phyloP scores from a whole-genome alignment of 2,113 vertebrate species.

The Pelvicachromis taeniatus region DNA sequence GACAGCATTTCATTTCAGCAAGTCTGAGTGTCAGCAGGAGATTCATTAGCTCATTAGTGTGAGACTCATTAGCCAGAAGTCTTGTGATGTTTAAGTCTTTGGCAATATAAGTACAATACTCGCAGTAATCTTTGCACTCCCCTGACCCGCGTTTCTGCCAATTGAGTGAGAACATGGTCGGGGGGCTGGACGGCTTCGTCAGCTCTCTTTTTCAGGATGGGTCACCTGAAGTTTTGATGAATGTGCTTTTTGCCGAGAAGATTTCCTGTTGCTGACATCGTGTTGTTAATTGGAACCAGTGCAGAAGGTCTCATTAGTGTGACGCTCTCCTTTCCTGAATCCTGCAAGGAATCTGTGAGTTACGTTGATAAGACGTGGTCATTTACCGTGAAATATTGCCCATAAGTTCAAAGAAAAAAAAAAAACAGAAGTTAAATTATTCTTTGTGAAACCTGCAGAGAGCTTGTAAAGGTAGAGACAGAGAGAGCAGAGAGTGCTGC shows the following conservation, averaged over 20 bases:
- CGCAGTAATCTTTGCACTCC: not conserved
- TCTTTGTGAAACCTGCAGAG: conserved; percentile 26
- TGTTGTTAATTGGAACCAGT: conserved; percentile 5
- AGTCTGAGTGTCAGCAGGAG: conserved; percentile 22
- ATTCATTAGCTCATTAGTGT: conserved; percentile 54
- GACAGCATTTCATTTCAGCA: conserved; percentile 9
- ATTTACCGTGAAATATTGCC: not conserved
- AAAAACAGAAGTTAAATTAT: not conserved
- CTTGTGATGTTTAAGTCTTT: conserved; percentile 29
- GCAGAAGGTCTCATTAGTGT: not conserved
- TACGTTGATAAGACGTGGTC: not conserved
- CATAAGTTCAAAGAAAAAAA: not conserved
- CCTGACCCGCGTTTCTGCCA: not conserved
- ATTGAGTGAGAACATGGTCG: not conserved
- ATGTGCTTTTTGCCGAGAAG: not conserved
- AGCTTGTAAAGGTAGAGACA: not conserved
- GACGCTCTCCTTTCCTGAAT: not conserved
- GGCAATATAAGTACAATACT: not conserved
- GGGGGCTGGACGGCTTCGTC: not conserved
- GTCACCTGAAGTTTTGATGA: conserved; percentile 11
- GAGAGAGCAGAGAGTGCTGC: not conserved
- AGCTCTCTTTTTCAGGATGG: not conserved
- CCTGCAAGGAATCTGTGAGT: not conserved
- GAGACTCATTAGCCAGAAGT: conserved; percentile 35
- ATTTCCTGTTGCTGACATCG: not conserved